Percentiles rank a stretch among this genome's conserved stretches.
phyloP scores from a whole-genome alignment of 2,113 vertebrate species.

The Eulemur rufifrons region DNA sequence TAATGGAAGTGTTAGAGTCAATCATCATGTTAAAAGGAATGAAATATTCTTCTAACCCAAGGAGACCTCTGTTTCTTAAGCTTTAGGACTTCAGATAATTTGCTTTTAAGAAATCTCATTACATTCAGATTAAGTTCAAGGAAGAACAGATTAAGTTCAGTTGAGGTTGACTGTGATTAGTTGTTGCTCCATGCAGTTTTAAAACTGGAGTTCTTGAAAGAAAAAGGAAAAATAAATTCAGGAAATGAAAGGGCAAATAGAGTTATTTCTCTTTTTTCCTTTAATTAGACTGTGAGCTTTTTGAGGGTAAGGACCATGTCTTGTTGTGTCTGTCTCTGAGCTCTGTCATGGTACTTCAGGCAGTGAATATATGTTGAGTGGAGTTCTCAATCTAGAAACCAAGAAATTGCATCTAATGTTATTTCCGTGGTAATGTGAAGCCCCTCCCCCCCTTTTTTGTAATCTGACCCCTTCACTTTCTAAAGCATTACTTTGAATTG shows the following conservation, averaged over 20 bases:
- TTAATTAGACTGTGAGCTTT: background rate
- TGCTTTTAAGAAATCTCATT: conserved; percentile 15
- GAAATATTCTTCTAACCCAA: background rate
- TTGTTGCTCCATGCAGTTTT: background rate
- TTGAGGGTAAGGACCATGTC: background rate
- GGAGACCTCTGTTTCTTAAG: conserved; percentile 14
- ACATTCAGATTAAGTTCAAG: background rate
- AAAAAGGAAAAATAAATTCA: background rate
- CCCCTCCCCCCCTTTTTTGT: too few relatives aligned
- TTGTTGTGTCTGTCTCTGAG: background rate
- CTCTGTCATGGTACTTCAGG: background rate
- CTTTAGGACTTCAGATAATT: background rate
- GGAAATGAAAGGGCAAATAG: background rate
- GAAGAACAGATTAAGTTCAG: background rate
- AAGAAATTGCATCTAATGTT: background rate
- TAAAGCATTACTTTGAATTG: background rate
- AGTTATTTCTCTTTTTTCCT: background rate
- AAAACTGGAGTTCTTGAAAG: conserved; percentile 12
- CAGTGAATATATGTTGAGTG: background rate
- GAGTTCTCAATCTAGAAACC: conserved; percentile 11
- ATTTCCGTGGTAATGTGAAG: background rate
- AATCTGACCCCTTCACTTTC: background rate
- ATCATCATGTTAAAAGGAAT: background rate
- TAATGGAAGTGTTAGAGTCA: background rate
- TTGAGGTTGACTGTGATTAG: background rate